Evolutionary conservation across 2,113 vertebrate species (phyloP), one percentile per base, ranked within the genome.

Genomic region (Chamaea fasciata): DNA sequence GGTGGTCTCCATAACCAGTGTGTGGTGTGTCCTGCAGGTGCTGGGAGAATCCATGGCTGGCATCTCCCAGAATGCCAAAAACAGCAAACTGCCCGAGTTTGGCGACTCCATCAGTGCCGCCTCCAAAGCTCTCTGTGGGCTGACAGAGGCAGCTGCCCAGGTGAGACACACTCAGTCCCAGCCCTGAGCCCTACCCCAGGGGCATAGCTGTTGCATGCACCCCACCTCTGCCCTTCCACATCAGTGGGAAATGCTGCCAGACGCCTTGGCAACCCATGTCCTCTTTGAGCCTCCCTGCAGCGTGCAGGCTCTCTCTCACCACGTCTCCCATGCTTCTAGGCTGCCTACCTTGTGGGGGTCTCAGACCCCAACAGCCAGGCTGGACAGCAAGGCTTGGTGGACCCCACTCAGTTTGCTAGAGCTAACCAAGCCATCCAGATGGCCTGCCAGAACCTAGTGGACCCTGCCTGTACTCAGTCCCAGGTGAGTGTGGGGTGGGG

Each of bases 341-440:
- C 98, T 28, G 99, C 99, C 18, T 99, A 99, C 92, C 97, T 99
- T 50, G 98, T 99, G 41, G 99, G 98, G 0, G 99, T 99, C 24
- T 99, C 99, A 0, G 99, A 99, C 90, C 98, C 99, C 49, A 99
- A 99, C 91, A 99, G 99, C 93, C 98, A 99, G 68, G 99, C 99
- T 0, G 99, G 99, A 88, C 99, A 99, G 96, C 99, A 99, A 90
- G 99, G 99, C 62, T 96, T 99, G 64, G 99, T 99, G 94, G 99
- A 99, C 75, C 99, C 99, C 13, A 98, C 99, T 46, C 99, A 99
- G 97, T 99, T 99, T 89, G 99, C 99, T 59, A 98, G 99, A 94
- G 99, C 99, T 64, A 99, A 99, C 95, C 99, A 99, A 95, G 98
- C 99, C 18, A 99, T 99, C 95, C 99, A 99, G 96, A 99, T 99